Evolutionary conservation across 2,888 invertebrate genomes (phyloP), one percentile per base, ranked within the genome.

Genomic region (Petrolisthes cinctipes): DNA sequence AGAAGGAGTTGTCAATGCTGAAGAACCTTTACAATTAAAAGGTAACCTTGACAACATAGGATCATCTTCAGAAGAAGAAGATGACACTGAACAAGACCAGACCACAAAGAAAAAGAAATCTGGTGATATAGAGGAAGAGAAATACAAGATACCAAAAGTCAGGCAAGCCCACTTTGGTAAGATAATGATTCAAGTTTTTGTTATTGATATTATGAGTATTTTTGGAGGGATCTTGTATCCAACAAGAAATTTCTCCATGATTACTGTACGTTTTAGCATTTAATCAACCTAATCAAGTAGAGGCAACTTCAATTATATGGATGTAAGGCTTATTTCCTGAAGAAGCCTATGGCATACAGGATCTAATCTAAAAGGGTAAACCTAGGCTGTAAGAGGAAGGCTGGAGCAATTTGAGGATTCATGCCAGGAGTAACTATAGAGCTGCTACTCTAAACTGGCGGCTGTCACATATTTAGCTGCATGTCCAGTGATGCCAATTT

Each of bases 1-100:
- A 20, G 87, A 87, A 5, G 87, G 87, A 14, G 83, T 73, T 14
- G 71, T 80, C 17, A 83, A 73, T 61, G 87, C 53, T 5, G 80
- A 83, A 61, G 87, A 87, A 51, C 83, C 87, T 6, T 61, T 20
- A 54, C 53, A 82, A 11, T 51, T 83, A 9, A 83, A 73, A 56
- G 87, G 87, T 7, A 83, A 87, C 51, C 68, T 87, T 17, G 87
- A 87, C 71, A 87, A 87, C 76, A 83, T 87, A 20, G 87, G 83
- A 11, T 80, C 83, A 3, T 86, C 86, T n/a, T 83, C 87, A 17
- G 79, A 79, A 57, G 86, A 87, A n/a, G 86, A 87, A 5, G 87
- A 87, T 4, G 83, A 87, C 0, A 73, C 66, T n/a, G 73, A 23
- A 20, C 23, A 61, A 61, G 61, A 61, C 9, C 61, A 61, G 61